Evolutionary conservation across 2,797 vertebrate species (phyloP), one percentile per base, ranked within the genome.

Genomic region (Gymnodraco acuticeps): DNA sequence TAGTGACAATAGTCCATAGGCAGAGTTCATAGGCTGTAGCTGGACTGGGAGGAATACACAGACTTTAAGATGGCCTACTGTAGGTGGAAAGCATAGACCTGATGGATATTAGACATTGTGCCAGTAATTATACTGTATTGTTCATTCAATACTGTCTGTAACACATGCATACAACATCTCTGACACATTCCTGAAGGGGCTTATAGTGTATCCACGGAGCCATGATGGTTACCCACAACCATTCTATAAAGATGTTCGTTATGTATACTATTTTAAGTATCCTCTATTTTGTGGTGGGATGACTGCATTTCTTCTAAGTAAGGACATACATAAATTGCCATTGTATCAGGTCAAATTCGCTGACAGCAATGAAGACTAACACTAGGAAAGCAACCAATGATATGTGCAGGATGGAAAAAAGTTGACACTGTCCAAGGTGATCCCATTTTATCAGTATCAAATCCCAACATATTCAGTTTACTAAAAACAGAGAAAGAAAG

Each of bases 1-100:
- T 58, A 80, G 88, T 77, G 52, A 62, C 47, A 38, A 38, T 58
- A 19, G 65, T 42, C 59, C 65, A 81, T 72, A 69, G 63, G 64
- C 10, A 5, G 64, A 58, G 33, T 54, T 80, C 64, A 85, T 3
- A 53, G 10, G 7, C 42, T 33, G 50, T 3, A 10, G 47, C 42
- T 62, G 43, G 64, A 73, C 46, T 61, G 33, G 45, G 33, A 65
- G 45, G 15, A 73, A 60, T 51, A 8, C 33, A 63, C 74, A 60
- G 7, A 62, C 15, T 19, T 27, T 41, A 41, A 15, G 38, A 63
- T 6, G 48, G 14, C 7, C 16, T 3, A 61, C 6, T 60, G 0
- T 7, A 46, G 3, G 31, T 31, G 17, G 51, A 50, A 67, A 70
- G 16, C 20, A 42, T 10, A 48, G n/a, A 64, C 11, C n/a, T 3